Conservation (phyloP, 2,888 invertebrate species). For the Amorpha juglandis region DNA sequence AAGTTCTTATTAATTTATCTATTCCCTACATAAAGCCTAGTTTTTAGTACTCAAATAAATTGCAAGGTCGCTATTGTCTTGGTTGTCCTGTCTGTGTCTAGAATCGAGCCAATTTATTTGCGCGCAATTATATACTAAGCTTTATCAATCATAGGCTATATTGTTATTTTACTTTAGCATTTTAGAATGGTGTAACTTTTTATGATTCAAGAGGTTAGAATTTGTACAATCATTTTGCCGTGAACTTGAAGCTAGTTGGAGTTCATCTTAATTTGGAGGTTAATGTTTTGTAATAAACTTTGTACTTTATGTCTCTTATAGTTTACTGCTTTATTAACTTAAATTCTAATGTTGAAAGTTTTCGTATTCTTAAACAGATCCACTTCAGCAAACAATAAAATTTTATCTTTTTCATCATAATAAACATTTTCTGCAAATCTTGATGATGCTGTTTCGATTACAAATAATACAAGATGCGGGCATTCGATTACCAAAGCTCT, state of each 20-base stretch:
- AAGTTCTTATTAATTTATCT: not conserved
- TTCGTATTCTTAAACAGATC: too few species aligned
- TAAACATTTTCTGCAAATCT: too few species aligned
- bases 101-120: not conserved
- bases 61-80: constrained; percentile 1
- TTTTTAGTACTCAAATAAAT: not conserved
- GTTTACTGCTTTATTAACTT: not conserved
- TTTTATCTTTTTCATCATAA: too few species aligned
- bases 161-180: constrained; percentile 5
- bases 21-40: not conserved
- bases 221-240: constrained; percentile 23
- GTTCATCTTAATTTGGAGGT: constrained; percentile 9
- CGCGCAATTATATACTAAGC: not conserved
- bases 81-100: not conserved
- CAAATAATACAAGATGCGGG: too few species aligned
- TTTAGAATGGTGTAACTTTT: constrained; percentile 20
- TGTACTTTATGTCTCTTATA: not conserved
- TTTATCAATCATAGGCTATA: constrained; percentile 9
- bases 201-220: constrained; percentile 15
- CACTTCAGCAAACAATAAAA: too few species aligned
- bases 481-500: too few species aligned
- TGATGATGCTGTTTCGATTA: too few species aligned
- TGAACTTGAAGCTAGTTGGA: constrained; percentile 8
- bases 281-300: constrained; percentile 18
- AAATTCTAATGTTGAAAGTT: not conserved